Percentiles rank a stretch among this genome's conserved stretches.
These are phyloP conservation scores for Druon quercuslanigerum DNA, from an alignment of 1,140 invertebrate species.

Conservation along the genomic window DNA sequence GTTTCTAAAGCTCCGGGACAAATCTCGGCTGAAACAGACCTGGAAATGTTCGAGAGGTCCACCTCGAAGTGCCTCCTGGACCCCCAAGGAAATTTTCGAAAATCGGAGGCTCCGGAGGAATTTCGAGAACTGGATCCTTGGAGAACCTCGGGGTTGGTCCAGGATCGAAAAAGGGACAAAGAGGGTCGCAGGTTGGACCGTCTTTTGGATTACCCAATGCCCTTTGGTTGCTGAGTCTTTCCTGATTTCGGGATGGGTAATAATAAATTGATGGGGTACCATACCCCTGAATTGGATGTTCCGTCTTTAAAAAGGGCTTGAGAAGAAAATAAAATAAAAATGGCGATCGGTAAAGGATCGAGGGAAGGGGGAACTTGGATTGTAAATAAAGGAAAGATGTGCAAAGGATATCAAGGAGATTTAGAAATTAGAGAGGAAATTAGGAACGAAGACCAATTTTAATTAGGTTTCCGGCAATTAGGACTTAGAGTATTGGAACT, in stretches of 20 bases:
- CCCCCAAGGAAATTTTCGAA: not conserved
- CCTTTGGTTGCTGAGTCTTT: too few relatives aligned
- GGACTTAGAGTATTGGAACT: not conserved
- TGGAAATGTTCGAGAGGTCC: not conserved
- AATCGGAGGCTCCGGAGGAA: not conserved
- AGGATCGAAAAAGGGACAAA: not conserved
- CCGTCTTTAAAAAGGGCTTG: not conserved
- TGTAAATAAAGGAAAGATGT: not conserved
- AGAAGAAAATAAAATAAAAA: not conserved
- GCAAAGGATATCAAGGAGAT: not conserved
- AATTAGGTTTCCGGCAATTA: not conserved
- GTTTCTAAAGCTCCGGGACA: too few relatives aligned
- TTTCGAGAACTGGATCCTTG: not conserved
- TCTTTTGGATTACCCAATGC: too few relatives aligned
- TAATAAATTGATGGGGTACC: too few relatives aligned
- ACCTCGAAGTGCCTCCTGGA: not conserved
- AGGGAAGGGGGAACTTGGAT: slow-evolving; percentile 10
- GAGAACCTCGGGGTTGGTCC: not conserved
- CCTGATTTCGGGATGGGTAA: too few relatives aligned
- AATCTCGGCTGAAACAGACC: not conserved
- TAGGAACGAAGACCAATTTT: not conserved
- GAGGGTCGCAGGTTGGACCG: too few relatives aligned
- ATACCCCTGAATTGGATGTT: not conserved
- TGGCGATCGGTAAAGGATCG: not conserved
- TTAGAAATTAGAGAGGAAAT: not conserved